Evolutionary conservation across 1,140 invertebrate species (phyloP).

Genomic region (Ostrea denselamellosa): DNA sequence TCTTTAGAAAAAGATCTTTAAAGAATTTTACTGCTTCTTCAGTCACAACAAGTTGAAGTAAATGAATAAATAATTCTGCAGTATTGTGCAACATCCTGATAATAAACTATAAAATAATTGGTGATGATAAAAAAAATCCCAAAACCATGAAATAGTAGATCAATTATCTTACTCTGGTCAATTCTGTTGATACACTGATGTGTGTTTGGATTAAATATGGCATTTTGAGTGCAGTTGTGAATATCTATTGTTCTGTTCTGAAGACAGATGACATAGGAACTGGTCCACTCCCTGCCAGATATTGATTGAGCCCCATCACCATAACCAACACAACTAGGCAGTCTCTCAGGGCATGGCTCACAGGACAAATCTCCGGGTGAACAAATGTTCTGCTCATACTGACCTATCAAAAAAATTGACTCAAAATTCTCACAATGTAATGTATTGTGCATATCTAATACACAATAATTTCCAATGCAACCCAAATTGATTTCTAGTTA

Average conservation of each 20-base stretch:
- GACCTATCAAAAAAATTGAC: slow-evolving; percentile 51
- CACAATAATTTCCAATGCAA: neutral
- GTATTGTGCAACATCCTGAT: no score
- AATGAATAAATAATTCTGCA: no score
- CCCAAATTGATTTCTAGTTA: no score
- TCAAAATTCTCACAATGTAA: neutral
- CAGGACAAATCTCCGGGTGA: slow-evolving; percentile 48
- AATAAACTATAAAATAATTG: no score
- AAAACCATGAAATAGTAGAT: no score
- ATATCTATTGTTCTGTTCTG: slow-evolving; percentile 49
- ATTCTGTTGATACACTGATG: slow-evolving; percentile 46
- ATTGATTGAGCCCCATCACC: slow-evolving; percentile 51
- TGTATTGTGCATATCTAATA: neutral
- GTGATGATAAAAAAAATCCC: no score
- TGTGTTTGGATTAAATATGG: slow-evolving; percentile 42
- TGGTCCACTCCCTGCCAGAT: slow-evolving; percentile 40
- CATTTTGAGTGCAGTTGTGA: slow-evolving; percentile 18
- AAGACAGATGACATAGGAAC: slow-evolving; percentile 47
- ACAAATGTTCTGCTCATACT: slow-evolving; percentile 60
- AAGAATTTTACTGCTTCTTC: neutral
- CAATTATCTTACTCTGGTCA: slow-evolving; percentile 25
- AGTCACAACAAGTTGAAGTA: neutral
- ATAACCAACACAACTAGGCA: slow-evolving; percentile 56
- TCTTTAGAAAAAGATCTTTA: no score
- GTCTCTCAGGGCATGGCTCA: slow-evolving; percentile 52